Conservation (phyloP, 2,888 invertebrate genomes). For the Netelia inedita region DNA sequence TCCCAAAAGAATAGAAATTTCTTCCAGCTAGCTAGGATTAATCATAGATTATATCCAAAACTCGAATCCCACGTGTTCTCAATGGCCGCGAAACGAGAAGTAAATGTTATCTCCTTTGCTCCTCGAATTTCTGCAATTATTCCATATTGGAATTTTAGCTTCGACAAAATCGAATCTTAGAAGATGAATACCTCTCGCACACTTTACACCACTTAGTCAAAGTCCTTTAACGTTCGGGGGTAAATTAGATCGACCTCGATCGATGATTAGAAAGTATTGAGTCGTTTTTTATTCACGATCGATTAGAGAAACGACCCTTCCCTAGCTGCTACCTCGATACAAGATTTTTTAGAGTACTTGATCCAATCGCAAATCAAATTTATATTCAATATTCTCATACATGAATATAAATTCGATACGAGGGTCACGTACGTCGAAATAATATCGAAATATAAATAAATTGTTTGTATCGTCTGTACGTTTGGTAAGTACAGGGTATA, state of each 20-base stretch:
- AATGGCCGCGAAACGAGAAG: background rate
- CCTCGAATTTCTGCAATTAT: background rate
- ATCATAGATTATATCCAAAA: slow-evolving; percentile 3
- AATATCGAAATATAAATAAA: slow-evolving; percentile 67
- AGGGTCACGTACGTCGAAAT: slow-evolving; percentile 67
- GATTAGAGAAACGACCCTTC: slow-evolving; percentile 77
- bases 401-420: slow-evolving; percentile 53
- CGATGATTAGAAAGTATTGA: slow-evolving; percentile 53
- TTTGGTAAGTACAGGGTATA: slow-evolving; percentile 76
- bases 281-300: slow-evolving; percentile 10
- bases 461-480: slow-evolving; percentile 69
- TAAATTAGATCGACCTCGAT: slow-evolving; percentile 48
- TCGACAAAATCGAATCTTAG: background rate
- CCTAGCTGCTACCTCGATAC: slow-evolving; percentile 82
- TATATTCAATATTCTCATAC: slow-evolving; percentile 26
- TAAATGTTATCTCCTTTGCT: background rate
- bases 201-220: slow-evolving; percentile 41
- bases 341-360: slow-evolving; percentile 63
- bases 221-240: slow-evolving; percentile 46
- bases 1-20: slow-evolving; percentile 41
- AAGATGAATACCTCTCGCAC: slow-evolving; percentile 31
- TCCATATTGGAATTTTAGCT: background rate
- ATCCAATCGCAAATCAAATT: slow-evolving; percentile 63
- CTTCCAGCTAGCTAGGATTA: slow-evolving; percentile 33
- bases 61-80: background rate